Percentiles rank a stretch among this genome's conserved stretches.
Evolutionary conservation across 2,888 invertebrate genomes (phyloP).

Genomic region (Salpingus planirostris): DNA sequence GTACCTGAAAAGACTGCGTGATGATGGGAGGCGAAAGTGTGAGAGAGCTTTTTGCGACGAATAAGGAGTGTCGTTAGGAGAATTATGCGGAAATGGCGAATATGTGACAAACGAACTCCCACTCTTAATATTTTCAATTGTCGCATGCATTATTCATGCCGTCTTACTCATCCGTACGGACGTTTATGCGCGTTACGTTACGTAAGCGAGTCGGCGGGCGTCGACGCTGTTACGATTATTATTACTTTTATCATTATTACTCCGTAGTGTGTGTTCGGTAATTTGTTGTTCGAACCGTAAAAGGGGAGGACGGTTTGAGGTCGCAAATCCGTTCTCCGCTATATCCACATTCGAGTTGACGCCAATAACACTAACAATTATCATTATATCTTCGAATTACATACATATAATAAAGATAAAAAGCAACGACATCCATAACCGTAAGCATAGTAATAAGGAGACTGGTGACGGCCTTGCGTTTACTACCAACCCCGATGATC

Average conservation of each 20-base stretch:
- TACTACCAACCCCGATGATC: too few relatives aligned
- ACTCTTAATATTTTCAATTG: slow-evolving; percentile 30
- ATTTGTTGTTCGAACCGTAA: too few relatives aligned
- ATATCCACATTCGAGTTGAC: slow-evolving; percentile 24
- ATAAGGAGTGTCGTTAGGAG: too few relatives aligned
- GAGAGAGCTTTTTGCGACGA: too few relatives aligned
- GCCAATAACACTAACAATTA: slow-evolving; percentile 34
- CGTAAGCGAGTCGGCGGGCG: slow-evolving; percentile 4
- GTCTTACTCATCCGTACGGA: slow-evolving; percentile 21
- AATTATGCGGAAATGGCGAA: slow-evolving; percentile 27
- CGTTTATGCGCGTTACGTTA: slow-evolving; percentile 24
- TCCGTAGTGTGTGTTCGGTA: too few relatives aligned
- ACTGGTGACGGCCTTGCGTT: slow-evolving; percentile 18
- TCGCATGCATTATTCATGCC: slow-evolving; percentile 27
- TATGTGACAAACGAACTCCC: slow-evolving; percentile 27
- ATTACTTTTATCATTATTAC: slow-evolving; percentile 14
- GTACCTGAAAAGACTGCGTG: too few relatives aligned
- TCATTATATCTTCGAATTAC: slow-evolving; percentile 39
- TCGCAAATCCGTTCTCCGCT: too few relatives aligned
- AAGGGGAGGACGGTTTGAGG: too few relatives aligned
- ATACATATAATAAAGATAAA: slow-evolving; percentile 41
- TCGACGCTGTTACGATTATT: slow-evolving; percentile 2
- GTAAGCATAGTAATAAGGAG: slow-evolving; percentile 34
- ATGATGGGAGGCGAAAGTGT: too few relatives aligned
- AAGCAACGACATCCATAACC: slow-evolving; percentile 39